Evolutionary conservation across 2,797 vertebrate species (phyloP), one percentile per base, ranked within the genome.

Genomic region (Podargus strigoides): DNA sequence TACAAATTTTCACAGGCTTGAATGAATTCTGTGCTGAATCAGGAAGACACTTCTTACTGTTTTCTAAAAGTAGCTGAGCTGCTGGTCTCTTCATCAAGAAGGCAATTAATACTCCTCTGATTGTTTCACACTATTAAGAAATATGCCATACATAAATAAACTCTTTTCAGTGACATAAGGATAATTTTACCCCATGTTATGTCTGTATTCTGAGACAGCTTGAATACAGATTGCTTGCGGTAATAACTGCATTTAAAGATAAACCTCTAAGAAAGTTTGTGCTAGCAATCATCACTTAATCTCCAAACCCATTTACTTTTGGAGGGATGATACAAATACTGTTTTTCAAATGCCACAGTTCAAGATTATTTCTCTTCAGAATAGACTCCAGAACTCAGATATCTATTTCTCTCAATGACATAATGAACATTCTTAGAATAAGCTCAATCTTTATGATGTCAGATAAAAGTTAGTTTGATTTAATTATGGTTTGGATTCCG

Each of bases 21-120:
- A 91, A 88, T 92, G 50, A 94, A 92, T 89, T 76, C 78, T 53
- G 22, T 85, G 62, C 87, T 96, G 90, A 96, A 96, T 92, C 84
- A 87, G 68, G 46, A 80, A 91, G 55, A 68, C 53, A 58, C 13
- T 58, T 95, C 93, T 90, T 74, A 87, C 27, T 87, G 1, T 76
- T 94, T 94, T 81, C 60, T 70, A 53, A 73, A 81, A 93, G 73
- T 53, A 86, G 86, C 60, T 46, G 76, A 91, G 62, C 27, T 82
- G n/a, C 41, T 80, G 37, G 22, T 75, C 28, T 94, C 42, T 85
- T 94, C 74, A 92, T 87, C 44, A 94, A 58, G 69, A 47, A 84
- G 28, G 66, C 13, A 77, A 94, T 97, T 93, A 96, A 94, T 95
- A 93, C 37, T 81, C 22, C 32, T 41, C 34, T 74, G 68, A 66